Evolutionary conservation across 1,140 invertebrate genomes (phyloP), one percentile per base, ranked within the genome.

Genomic region (Leptinotarsa lineolata): DNA sequence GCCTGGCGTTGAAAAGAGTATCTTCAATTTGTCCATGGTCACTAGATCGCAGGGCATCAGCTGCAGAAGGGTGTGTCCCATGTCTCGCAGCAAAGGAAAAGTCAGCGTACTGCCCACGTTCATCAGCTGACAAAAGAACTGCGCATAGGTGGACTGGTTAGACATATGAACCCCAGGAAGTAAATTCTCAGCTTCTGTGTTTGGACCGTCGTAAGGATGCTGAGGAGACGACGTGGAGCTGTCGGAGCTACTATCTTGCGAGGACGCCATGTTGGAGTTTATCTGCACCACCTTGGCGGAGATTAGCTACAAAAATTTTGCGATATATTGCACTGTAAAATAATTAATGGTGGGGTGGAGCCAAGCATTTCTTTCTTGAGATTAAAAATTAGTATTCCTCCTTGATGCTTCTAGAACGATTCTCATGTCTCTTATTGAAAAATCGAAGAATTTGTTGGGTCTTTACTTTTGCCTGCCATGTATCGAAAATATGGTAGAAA

Each of bases 41-140:
- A 89, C 85, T n/a, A 86, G 89, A 87, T 97, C 95, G 74, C 94
- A 91, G 61, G 97, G 96, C 84, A 98, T 92, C 58, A 97, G 86
- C 84, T 95, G 93, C n/a, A 98, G 88, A 22, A 98, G 86, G 71
- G 92, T 88, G 79, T 96, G 90, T 4, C 94, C 95, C 70, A 93
- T 92, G 81, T 98, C 95, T 60, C 95, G 88, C 68, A 99, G 86
- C 58, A 91, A 90, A 18, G 91, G 88, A 80, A 96, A 91, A 69
- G 92, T 88, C 72, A 97, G 86, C 64, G 90, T 89, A 83, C 94
- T 94, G 65, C 95, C 96, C 72, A 97, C 85, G 82, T 96, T 94
- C 79, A 95, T 94, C 70, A 98, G 85, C 86, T 97, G 93, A 84
- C 97, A 92, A 79, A 98, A 92, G 85, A 98, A 98, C 78, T 92